Conservation (phyloP, 2,113 vertebrate genomes). For the Cyprinodon tularosa region DNA sequence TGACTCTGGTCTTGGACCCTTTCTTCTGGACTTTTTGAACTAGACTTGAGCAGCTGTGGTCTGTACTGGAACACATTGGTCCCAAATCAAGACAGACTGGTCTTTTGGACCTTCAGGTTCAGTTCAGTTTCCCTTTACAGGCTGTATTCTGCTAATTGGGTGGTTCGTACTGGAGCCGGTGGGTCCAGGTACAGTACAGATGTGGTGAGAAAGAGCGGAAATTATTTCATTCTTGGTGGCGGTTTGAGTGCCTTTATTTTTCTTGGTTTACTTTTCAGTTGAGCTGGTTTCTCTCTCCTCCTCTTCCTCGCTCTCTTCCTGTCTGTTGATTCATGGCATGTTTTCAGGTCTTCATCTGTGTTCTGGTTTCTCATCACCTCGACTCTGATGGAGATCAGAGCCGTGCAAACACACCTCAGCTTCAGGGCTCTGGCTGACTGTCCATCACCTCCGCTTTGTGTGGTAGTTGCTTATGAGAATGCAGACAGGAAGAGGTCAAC, state of each 20-base stretch:
- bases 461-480: background rate
- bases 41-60: background rate
- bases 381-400: constrained; percentile 88
- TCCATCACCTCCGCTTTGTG: constrained; percentile 4
- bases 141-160: background rate
- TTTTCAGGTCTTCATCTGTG: constrained; percentile 74
- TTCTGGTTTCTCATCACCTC: constrained; percentile 85
- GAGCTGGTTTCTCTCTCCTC: background rate
- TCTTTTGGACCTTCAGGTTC: no score
- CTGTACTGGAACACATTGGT: background rate
- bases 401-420: constrained; percentile 75
- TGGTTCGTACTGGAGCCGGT: background rate
- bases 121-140: background rate
- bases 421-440: constrained; percentile 21
- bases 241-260: background rate
- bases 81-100: background rate
- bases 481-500: background rate
- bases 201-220: background rate
- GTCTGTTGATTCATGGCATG: constrained; percentile 80
- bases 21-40: background rate
- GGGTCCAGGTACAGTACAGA: background rate
- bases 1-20: no score
- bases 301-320: constrained; percentile 70
- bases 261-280: background rate
- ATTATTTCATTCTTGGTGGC: constrained; percentile 38